These are phyloP conservation scores for Watsonalla binaria DNA, from an alignment of 2,888 invertebrate species.

Conservation along the genomic window DNA sequence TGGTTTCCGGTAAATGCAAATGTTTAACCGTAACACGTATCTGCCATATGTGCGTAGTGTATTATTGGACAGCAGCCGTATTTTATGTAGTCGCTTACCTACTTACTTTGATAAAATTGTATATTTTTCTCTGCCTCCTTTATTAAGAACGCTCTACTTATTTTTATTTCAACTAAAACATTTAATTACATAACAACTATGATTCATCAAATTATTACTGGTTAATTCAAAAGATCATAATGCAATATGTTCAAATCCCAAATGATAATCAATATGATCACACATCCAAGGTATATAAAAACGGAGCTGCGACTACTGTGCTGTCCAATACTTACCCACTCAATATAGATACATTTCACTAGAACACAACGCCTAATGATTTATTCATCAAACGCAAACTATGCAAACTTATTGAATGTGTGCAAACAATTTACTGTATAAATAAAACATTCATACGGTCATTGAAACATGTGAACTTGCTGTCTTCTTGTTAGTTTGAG, in stretches of 20 bases:
- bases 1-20: constrained; percentile 27
- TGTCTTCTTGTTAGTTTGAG: not conserved
- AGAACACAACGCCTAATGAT: constrained; percentile 29
- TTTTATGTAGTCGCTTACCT: not conserved
- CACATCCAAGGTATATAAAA: too few relatives aligned
- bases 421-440: constrained; percentile 1
- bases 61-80: constrained; percentile 12
- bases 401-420: constrained; percentile 19
- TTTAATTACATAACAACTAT: too few relatives aligned
- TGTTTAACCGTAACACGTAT: constrained; percentile 14
- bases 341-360: not conserved
- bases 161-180: too few relatives aligned
- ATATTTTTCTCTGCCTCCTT: too few relatives aligned
- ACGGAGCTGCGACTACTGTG: too few relatives aligned
- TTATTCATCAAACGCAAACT: constrained; percentile 43
- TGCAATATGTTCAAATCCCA: too few relatives aligned
- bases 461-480: not conserved
- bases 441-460: not conserved
- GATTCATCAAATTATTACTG: too few relatives aligned
- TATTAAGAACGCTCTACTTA: too few relatives aligned
- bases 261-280: too few relatives aligned
- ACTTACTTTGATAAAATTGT: too few relatives aligned
- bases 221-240: too few relatives aligned
- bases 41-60: not conserved
- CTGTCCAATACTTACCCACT: too few relatives aligned